Conservation (phyloP, 92 coral and sea anemone genomes). For the Desmophyllum pertusum region DNA sequence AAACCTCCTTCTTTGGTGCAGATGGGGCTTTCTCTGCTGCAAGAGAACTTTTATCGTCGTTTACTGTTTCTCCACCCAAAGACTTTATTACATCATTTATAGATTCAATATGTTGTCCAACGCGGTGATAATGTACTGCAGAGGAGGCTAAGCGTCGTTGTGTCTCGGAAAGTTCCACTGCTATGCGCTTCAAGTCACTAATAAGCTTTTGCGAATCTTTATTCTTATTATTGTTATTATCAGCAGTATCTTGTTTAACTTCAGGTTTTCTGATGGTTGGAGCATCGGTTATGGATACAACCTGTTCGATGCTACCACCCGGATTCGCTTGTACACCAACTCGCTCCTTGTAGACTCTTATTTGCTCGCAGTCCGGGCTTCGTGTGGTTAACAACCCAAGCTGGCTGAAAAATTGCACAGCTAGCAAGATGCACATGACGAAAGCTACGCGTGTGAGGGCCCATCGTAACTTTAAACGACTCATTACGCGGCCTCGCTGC, state of each 20-base stretch:
- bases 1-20: conserved; percentile 64
- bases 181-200: conserved; percentile 51
- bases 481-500: conserved; percentile 39
- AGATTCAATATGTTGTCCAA: conserved; percentile 60
- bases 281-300: not conserved
- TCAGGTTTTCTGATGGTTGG: not conserved
- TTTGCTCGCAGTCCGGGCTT: conserved; percentile 45
- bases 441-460: conserved; percentile 61
- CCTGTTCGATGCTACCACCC: not conserved
- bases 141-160: conserved; percentile 46
- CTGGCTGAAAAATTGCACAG: conserved; percentile 76
- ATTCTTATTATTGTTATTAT: not conserved
- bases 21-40: conserved; percentile 10
- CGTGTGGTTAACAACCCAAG: conserved; percentile 64
- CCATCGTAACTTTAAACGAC: conserved; percentile 66
- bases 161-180: conserved; percentile 61
- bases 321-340: not conserved
- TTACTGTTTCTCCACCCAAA: conserved; percentile 44
- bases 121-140: conserved; percentile 56
- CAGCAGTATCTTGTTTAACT: conserved; percentile 14
- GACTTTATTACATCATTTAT: conserved; percentile 53
- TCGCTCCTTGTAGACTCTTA: conserved; percentile 2
- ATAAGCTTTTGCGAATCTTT: conserved; percentile 47
- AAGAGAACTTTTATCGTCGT: conserved; percentile 2
- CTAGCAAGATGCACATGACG: conserved; percentile 46